Conservation (phyloP, 2,888 invertebrate genomes). For the Agrotis clavis region DNA sequence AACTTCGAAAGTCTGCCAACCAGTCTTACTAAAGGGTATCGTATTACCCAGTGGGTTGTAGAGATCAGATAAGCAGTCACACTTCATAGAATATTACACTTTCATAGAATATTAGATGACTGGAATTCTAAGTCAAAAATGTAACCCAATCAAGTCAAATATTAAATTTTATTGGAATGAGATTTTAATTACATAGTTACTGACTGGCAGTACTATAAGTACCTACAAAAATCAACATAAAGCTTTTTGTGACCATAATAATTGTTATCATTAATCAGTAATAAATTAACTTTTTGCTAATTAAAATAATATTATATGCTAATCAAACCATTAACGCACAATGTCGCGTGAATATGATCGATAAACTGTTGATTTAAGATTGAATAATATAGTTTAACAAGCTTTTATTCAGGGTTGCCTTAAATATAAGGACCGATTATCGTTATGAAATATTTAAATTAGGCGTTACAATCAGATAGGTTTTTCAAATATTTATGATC, state of each 20-base stretch:
- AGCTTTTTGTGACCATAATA: slow-evolving; percentile 43
- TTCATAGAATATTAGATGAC: background rate
- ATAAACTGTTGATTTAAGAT: slow-evolving; percentile 64
- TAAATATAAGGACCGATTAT: no score
- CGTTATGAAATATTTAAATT: no score
- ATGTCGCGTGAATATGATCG: slow-evolving; percentile 69
- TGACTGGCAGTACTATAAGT: background rate
- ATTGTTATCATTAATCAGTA: slow-evolving; percentile 57
- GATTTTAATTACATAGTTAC: background rate
- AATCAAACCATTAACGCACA: slow-evolving; percentile 66
- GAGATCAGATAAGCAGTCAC: no score
- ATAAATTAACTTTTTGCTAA: slow-evolving; percentile 61
- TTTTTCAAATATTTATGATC: no score
- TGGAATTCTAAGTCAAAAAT: background rate
- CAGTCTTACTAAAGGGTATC: no score
- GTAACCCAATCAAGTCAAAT: background rate
- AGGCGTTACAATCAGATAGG: no score
- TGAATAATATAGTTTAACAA: slow-evolving; percentile 18
- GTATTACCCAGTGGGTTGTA: no score
- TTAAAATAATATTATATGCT: slow-evolving; percentile 63
- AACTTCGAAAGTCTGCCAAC: no score
- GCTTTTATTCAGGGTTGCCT: background rate
- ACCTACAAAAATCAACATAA: background rate
- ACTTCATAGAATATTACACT: background rate
- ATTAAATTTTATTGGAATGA: background rate